Evolutionary conservation across 2,888 invertebrate genomes (phyloP).

Genomic region (Ochropacha duplaris): DNA sequence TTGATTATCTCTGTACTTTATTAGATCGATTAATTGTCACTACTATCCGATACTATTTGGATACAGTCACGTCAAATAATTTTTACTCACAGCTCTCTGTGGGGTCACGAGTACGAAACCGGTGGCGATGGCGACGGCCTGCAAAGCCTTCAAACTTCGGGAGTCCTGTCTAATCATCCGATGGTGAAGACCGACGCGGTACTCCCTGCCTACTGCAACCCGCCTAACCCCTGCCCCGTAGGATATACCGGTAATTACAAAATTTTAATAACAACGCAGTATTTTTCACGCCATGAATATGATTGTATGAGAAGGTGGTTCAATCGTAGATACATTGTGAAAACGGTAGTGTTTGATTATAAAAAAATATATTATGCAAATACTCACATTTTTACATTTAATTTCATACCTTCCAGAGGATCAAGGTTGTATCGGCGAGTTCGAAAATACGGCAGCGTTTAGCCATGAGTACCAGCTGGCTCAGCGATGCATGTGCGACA

Average conservation of each 20-base stretch:
- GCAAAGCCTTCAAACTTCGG: constrained; percentile 84
- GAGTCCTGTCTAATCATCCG: constrained; percentile 82
- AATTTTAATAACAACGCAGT: background rate
- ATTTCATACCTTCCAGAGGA: constrained; percentile 79
- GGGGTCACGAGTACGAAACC: constrained; percentile 89
- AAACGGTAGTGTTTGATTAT: too few species aligned
- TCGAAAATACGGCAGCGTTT: constrained; percentile 97
- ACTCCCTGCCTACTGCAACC: constrained; percentile 98
- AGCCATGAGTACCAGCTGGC: constrained; percentile 96
- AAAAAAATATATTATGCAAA: too few species aligned
- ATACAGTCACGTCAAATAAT: too few species aligned
- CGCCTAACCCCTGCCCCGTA: constrained; percentile 98
- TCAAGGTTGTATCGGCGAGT: constrained; percentile 94
- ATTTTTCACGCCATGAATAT: too few species aligned
- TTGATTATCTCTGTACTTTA: too few species aligned
- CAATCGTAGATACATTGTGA: too few species aligned
- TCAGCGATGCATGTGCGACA: constrained; percentile 98
- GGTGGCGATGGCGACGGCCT: constrained; percentile 91
- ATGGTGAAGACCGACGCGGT: constrained; percentile 95
- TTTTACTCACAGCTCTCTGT: constrained; percentile 76
- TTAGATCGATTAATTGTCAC: constrained; percentile 3
- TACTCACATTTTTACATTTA: constrained; percentile 9
- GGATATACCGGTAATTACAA: constrained; percentile 89
- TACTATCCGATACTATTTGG: constrained; percentile 23
- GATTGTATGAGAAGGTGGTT: too few species aligned